A percentile compares a stretch with the other conserved stretches of the same genome.
Conservation (phyloP, 2,888 invertebrate species). For the Acheta domesticus region DNA sequence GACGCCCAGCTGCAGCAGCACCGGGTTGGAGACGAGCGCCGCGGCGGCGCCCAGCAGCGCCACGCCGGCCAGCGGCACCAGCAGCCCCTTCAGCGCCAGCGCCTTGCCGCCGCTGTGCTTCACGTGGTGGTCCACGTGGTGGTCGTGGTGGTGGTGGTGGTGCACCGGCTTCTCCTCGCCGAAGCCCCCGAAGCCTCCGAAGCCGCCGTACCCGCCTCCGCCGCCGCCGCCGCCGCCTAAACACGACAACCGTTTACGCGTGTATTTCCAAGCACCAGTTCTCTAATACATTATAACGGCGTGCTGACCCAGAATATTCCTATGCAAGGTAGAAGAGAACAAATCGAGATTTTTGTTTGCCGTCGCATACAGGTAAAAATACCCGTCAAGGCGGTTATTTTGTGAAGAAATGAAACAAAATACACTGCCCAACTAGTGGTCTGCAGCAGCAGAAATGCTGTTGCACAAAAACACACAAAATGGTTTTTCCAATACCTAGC, state of each 20-base stretch:
- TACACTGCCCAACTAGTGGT: too few species aligned
- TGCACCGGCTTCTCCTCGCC: background rate
- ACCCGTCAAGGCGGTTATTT: too few species aligned
- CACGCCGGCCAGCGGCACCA: slow-evolving; percentile 36
- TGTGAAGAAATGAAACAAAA: too few species aligned
- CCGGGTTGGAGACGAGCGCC: slow-evolving; percentile 71
- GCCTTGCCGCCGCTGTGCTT: slow-evolving; percentile 25
- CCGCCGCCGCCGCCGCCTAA: slow-evolving; percentile 60
- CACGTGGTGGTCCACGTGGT: slow-evolving; percentile 26
- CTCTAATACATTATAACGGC: too few species aligned
- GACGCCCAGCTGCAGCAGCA: slow-evolving; percentile 73
- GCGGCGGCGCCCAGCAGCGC: slow-evolving; percentile 73
- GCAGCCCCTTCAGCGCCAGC: slow-evolving; percentile 33
- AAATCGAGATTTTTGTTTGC: too few species aligned
- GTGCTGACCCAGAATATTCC: too few species aligned
- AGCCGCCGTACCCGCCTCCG: slow-evolving; percentile 48
- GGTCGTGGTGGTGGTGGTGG: slow-evolving; percentile 25
- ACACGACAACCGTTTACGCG: slow-evolving; percentile 62
- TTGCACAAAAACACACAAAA: too few species aligned
- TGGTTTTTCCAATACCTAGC: too few species aligned
- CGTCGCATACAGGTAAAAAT: too few species aligned
- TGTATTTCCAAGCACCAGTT: too few species aligned
- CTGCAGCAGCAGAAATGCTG: too few species aligned
- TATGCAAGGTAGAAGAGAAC: too few species aligned
- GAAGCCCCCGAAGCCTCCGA: slow-evolving; percentile 19